These are phyloP conservation scores for Rhaphigaster nebulosa DNA, from an alignment of 2,888 invertebrate species.

Conservation along the genomic window DNA sequence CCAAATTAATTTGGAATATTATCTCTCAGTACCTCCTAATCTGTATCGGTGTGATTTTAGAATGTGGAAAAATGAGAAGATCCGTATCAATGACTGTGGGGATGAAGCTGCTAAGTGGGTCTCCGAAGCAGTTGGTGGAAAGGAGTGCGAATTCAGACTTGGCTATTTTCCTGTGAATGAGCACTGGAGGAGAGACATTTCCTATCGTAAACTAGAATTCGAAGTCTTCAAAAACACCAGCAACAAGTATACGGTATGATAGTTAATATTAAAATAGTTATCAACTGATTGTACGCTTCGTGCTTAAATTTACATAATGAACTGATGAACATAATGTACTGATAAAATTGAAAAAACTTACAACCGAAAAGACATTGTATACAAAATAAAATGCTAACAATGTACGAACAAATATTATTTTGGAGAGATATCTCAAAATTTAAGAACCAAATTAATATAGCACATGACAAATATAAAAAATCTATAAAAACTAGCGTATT, in stretches of 20 bases:
- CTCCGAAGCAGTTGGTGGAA: conserved; percentile 42
- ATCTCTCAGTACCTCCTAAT: background rate
- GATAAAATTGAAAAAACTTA: no score
- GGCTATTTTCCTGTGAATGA: conserved; percentile 51
- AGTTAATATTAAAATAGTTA: background rate
- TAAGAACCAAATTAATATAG: no score
- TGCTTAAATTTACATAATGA: no score
- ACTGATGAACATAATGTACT: no score
- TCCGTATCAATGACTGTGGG: conserved; percentile 54
- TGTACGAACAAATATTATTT: no score
- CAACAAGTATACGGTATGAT: conserved; percentile 52
- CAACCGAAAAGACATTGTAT: no score
- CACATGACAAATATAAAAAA: no score
- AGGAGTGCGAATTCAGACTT: conserved; percentile 42
- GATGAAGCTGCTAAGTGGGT: conserved; percentile 56
- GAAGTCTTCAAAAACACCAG: conserved; percentile 38
- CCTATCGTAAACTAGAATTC: conserved; percentile 23
- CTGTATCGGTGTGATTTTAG: conserved; percentile 21
- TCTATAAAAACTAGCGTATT: no score
- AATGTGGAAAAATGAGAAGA: conserved; percentile 56
- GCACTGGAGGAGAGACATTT: conserved; percentile 48
- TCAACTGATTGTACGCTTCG: no score
- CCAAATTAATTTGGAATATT: background rate
- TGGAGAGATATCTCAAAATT: no score
- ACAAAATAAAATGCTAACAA: no score